Evolutionary conservation across 2,888 invertebrate genomes (phyloP).

Genomic region (Chrysina gloriosa): DNA sequence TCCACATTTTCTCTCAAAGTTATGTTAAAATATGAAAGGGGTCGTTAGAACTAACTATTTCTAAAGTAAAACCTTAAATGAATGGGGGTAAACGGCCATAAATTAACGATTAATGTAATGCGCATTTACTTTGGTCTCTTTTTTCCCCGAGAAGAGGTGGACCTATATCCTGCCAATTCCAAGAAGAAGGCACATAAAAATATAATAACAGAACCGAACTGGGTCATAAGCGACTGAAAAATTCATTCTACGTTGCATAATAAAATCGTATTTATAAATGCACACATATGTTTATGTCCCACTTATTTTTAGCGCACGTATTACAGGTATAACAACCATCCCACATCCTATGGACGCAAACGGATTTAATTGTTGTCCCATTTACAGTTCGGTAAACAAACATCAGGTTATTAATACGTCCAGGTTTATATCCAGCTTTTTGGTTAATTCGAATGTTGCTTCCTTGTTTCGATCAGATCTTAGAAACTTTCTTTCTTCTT

Average conservation of each 20-base stretch:
- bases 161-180: not conserved
- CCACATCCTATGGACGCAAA: not conserved
- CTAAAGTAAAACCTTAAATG: too few relatives aligned
- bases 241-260: not conserved
- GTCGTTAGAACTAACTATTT: too few relatives aligned
- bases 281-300: not conserved
- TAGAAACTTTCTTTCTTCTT: too few relatives aligned
- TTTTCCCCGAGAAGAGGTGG: too few relatives aligned
- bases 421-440: conserved; percentile 1
- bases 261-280: not conserved
- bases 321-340: not conserved
- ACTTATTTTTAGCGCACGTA: not conserved
- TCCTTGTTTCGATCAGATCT: too few relatives aligned
- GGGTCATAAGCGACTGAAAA: not conserved
- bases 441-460: too few relatives aligned
- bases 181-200: not conserved
- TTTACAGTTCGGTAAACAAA: not conserved
- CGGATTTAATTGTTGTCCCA: conserved; percentile 3
- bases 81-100: too few relatives aligned
- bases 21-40: too few relatives aligned
- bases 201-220: not conserved
- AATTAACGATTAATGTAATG: too few relatives aligned
- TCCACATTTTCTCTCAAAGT: too few relatives aligned
- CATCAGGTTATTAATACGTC: conserved; percentile 9
- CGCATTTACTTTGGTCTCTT: too few relatives aligned